phyloP scores from a whole-genome alignment of 2,888 invertebrate genomes.

The Agrotis segetum region DNA sequence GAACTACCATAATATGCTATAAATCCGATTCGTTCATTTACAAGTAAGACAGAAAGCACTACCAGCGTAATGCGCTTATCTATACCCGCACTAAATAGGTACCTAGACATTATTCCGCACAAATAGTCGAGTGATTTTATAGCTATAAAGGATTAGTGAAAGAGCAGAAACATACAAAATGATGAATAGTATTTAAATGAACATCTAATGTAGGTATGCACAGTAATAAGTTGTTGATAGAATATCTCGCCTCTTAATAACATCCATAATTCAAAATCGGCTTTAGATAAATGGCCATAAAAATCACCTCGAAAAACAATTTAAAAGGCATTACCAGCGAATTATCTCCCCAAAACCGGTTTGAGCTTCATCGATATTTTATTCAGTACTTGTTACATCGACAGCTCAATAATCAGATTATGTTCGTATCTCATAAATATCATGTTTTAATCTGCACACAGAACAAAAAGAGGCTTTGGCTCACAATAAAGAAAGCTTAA shows the following conservation, averaged over 20 bases:
- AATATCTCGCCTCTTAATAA: slow-evolving; percentile 5
- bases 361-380: slow-evolving; percentile 45
- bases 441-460: slow-evolving; percentile 84
- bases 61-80: not conserved
- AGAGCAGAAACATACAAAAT: too few species aligned
- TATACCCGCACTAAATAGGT: not conserved
- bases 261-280: slow-evolving; percentile 26
- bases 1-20: not conserved
- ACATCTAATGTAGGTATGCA: not conserved
- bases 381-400: slow-evolving; percentile 42
- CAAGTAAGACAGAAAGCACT: not conserved
- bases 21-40: slow-evolving; percentile 5
- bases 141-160: not conserved
- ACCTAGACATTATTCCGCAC: not conserved
- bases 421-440: slow-evolving; percentile 76
- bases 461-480: slow-evolving; percentile 79
- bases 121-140: not conserved
- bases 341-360: slow-evolving; percentile 38
- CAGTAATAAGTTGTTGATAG: slow-evolving; percentile 22
- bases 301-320: slow-evolving; percentile 25
- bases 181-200: too few species aligned
- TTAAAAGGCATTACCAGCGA: slow-evolving; percentile 35
- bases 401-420: slow-evolving; percentile 62
- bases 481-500: slow-evolving; percentile 85
- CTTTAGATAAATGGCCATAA: slow-evolving; percentile 11